These are phyloP conservation scores for Meloidogyne exigua DNA, from an alignment of 1,140 invertebrate genomes.

Conservation along the genomic window DNA sequence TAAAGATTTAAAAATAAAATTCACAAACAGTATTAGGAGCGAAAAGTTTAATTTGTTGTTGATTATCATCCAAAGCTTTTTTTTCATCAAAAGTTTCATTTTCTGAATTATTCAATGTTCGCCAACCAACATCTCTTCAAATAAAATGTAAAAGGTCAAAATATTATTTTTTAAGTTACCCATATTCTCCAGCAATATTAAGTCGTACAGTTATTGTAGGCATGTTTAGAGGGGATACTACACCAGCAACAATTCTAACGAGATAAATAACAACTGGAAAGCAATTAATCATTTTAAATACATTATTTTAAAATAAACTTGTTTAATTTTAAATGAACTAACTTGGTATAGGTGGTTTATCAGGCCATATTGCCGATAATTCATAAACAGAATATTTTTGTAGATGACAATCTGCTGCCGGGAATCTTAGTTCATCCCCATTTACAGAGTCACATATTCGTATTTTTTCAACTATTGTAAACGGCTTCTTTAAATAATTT, in stretches of 20 bases:
- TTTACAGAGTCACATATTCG: conserved; percentile 42
- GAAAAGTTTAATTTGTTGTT: conserved; percentile 14
- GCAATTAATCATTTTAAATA: neutral
- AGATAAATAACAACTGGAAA: conserved; percentile 48
- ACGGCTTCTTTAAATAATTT: neutral
- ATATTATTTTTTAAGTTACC: neutral
- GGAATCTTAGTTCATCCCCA: conserved; percentile 51
- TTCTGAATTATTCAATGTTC: conserved; percentile 9
- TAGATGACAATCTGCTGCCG: conserved; percentile 38
- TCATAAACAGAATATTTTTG: conserved; percentile 40
- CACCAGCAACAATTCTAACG: conserved; percentile 39
- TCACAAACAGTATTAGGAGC: conserved; percentile 19
- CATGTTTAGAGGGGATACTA: neutral
- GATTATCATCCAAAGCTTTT: neutral
- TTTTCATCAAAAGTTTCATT: neutral
- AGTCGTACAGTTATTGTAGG: conserved; percentile 29
- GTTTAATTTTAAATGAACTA: conserved; percentile 22
- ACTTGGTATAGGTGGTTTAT: conserved; percentile 46
- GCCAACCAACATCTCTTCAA: conserved; percentile 43
- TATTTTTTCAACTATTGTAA: conserved; percentile 34
- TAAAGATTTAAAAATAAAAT: neutral
- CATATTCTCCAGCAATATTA: conserved; percentile 29
- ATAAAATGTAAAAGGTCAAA: neutral
- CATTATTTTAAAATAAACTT: neutral
- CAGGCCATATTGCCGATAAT: conserved; percentile 49